phyloP scores from a whole-genome alignment of 2,113 vertebrate genomes.

The Herpetotheres cachinnans region DNA sequence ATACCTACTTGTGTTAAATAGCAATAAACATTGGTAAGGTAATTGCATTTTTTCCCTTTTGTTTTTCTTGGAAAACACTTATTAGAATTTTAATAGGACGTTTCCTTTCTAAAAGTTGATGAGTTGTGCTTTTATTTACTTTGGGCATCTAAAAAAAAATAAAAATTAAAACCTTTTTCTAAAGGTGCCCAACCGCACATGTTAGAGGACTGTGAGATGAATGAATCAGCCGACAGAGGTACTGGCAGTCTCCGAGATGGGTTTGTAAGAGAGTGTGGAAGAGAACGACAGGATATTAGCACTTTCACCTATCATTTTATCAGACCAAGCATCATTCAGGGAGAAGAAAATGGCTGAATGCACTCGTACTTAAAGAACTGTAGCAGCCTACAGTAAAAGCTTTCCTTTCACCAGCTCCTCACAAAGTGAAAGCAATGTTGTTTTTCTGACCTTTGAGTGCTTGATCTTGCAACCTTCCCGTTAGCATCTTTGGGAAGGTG shows the following conservation, averaged over 20 bases:
- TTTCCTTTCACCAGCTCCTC: background rate
- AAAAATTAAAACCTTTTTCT: rapidly evolving
- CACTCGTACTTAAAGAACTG: background rate
- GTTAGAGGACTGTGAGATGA: background rate
- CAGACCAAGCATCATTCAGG: background rate
- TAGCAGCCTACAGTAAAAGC: background rate
- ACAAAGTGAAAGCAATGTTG: background rate
- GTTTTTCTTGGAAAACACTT: background rate
- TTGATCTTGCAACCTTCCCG: background rate
- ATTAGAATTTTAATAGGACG: background rate
- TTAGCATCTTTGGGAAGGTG: background rate
- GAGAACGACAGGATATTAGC: background rate
- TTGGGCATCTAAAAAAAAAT: background rate
- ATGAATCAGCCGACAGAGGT: background rate
- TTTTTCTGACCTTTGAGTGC: background rate
- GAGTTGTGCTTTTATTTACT: background rate
- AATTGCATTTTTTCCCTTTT: background rate
- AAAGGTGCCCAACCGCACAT: background rate
- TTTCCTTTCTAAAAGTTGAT: background rate
- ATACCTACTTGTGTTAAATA: background rate
- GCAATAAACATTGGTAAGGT: background rate
- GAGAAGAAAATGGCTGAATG: background rate
- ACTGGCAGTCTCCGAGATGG: background rate
- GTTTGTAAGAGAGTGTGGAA: background rate
- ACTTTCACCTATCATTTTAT: background rate